A percentile compares a stretch with the other conserved stretches of the same genome.
phyloP scores from a whole-genome alignment of 2,888 invertebrate genomes.

The Cabera pusaria region DNA sequence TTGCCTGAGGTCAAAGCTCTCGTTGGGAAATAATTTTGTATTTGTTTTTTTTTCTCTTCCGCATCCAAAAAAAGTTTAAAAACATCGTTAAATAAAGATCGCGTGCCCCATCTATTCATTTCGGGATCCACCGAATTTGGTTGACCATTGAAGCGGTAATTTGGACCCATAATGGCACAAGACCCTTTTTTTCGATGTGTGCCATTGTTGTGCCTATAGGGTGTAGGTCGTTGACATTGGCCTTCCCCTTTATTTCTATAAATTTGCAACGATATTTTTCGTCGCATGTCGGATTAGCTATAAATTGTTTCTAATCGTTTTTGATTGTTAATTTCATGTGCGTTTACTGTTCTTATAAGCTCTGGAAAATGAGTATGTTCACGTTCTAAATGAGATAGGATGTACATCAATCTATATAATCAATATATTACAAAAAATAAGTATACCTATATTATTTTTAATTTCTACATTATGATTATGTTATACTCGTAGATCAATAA shows the following conservation, averaged over 20 bases:
- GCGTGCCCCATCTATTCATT: conserved; percentile 52
- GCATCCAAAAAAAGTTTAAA: too few relatives aligned
- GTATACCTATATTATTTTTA: too few relatives aligned
- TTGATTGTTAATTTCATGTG: conserved; percentile 41
- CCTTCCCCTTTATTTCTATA: conserved; percentile 65
- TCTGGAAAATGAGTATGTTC: conserved; percentile 33
- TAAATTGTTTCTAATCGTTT: conserved; percentile 67
- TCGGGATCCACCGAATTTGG: conserved; percentile 55
- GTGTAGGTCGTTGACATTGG: conserved; percentile 79
- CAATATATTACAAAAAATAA: too few relatives aligned
- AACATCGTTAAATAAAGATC: conserved; percentile 38
- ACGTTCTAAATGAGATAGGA: too few relatives aligned
- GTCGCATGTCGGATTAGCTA: conserved; percentile 67
- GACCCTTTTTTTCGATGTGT: conserved; percentile 69
- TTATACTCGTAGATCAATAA: conserved; percentile 24
- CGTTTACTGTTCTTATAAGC: conserved; percentile 49
- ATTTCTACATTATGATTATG: too few relatives aligned
- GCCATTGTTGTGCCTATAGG: conserved; percentile 71
- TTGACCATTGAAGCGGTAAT: conserved; percentile 69
- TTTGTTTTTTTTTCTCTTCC: too few relatives aligned
- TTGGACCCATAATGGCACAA: conserved; percentile 67
- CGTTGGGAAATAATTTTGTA: too few relatives aligned
- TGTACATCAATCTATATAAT: too few relatives aligned
- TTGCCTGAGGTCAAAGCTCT: conserved; percentile 10
- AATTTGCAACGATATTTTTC: conserved; percentile 72